Conservation (phyloP, 2,797 vertebrate species). For the Petrocephalus sullivani region DNA sequence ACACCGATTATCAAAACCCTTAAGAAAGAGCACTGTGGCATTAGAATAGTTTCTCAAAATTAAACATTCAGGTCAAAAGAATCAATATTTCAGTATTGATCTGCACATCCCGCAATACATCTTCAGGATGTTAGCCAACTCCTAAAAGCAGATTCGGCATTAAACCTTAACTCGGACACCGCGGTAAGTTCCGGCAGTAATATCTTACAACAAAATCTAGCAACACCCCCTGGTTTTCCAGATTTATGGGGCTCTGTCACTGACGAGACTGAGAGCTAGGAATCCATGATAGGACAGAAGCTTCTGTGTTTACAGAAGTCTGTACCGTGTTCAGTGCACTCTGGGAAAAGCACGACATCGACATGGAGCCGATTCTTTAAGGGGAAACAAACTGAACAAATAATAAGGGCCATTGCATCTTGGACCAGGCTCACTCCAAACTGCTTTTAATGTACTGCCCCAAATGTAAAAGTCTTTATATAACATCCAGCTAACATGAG, state of each 20-base stretch:
- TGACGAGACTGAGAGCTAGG: conserved; percentile 13
- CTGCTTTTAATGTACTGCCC: neutral
- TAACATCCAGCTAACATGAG: neutral
- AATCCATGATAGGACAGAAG: conserved; percentile 21
- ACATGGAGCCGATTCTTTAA: neutral
- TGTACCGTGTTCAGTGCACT: neutral
- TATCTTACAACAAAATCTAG: too few species aligned
- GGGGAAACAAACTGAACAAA: neutral
- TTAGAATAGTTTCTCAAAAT: too few species aligned
- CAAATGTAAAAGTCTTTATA: neutral
- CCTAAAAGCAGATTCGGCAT: too few species aligned
- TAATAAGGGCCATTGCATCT: neutral
- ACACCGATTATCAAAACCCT: too few species aligned
- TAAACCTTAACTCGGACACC: too few species aligned
- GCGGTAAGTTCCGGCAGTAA: too few species aligned
- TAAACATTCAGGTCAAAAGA: too few species aligned
- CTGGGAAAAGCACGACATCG: neutral
- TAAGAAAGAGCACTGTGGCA: too few species aligned
- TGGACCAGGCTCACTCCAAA: neutral
- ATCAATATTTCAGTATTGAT: too few species aligned
- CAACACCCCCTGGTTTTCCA: too few species aligned
- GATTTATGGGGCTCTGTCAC: conserved; percentile 7
- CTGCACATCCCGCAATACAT: too few species aligned
- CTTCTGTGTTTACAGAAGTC: conserved; percentile 36
- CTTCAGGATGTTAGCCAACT: too few species aligned